Percentiles rank a stretch among this genome's conserved stretches.
Conservation (phyloP, 2,797 vertebrate genomes). For the Pogonophryne albipinna region DNA sequence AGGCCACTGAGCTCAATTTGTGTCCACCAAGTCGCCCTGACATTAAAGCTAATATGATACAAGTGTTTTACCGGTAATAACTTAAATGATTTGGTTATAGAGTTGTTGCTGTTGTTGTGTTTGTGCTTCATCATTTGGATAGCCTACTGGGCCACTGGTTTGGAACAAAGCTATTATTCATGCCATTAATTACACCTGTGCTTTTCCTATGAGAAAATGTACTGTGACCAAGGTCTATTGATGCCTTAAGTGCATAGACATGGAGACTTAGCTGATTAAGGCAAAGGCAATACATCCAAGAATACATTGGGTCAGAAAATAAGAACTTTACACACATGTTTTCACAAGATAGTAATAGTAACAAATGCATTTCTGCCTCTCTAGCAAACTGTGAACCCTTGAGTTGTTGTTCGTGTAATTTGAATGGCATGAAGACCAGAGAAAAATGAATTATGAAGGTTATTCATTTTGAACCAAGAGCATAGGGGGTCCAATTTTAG, state of each 20-base stretch:
- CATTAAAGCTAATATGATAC: neutral
- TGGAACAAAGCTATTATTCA: neutral
- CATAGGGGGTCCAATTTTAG: neutral
- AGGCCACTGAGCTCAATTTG: constrained; percentile 12
- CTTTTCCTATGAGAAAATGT: neutral
- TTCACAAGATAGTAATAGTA: no score
- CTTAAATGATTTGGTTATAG: neutral
- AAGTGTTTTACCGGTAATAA: neutral
- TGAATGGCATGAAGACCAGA: neutral
- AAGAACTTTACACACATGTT: neutral
- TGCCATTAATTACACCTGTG: neutral
- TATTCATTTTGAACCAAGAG: constrained; percentile 15
- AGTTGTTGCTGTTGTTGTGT: neutral
- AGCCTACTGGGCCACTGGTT: neutral
- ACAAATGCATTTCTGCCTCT: no score
- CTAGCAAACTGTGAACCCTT: no score
- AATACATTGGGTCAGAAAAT: neutral
- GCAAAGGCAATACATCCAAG: neutral
- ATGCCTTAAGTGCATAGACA: no score
- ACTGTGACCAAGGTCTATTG: neutral
- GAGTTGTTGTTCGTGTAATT: no score
- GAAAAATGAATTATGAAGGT: neutral
- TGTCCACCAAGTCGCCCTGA: neutral
- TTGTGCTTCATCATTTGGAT: neutral
- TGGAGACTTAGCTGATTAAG: neutral